These are phyloP conservation scores for Caprella mutica DNA, from an alignment of 2,888 invertebrate genomes.

Conservation along the genomic window DNA sequence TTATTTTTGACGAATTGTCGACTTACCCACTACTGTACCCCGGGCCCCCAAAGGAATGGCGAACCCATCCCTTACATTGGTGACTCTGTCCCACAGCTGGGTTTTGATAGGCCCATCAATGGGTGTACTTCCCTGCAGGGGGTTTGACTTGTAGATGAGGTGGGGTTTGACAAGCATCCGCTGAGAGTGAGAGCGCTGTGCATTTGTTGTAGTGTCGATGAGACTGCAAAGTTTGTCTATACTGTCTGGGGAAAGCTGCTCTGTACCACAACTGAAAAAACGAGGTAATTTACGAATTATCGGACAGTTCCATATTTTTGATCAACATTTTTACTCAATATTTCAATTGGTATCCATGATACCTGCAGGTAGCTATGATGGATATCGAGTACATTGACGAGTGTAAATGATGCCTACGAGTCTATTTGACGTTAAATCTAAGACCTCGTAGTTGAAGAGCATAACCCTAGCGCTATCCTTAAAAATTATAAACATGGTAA, in stretches of 20 bases:
- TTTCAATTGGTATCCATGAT: no score
- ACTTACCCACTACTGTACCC: conserved; percentile 68
- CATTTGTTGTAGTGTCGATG: background rate
- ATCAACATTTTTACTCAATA: no score
- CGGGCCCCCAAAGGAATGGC: conserved; percentile 67
- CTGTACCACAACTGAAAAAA: background rate
- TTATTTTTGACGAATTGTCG: no score
- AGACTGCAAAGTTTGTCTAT: background rate
- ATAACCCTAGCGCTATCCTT: no score
- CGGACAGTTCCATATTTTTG: no score
- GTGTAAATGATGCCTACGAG: no score
- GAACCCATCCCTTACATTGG: conserved; percentile 60
- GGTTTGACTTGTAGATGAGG: conserved; percentile 52
- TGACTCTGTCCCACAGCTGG: conserved; percentile 69
- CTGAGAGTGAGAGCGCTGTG: conserved; percentile 35
- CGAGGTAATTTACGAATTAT: background rate
- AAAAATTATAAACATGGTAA: no score
- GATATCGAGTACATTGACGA: no score
- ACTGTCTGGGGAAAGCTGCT: background rate
- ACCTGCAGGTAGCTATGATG: no score
- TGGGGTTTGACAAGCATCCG: conserved; percentile 66
- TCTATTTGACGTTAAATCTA: no score
- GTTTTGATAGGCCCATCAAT: conserved; percentile 59
- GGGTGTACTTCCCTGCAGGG: conserved; percentile 43
- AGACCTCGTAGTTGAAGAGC: no score